phyloP scores from a whole-genome alignment of 1,140 invertebrate genomes.

The Pseudomyrmex flavicornis region DNA sequence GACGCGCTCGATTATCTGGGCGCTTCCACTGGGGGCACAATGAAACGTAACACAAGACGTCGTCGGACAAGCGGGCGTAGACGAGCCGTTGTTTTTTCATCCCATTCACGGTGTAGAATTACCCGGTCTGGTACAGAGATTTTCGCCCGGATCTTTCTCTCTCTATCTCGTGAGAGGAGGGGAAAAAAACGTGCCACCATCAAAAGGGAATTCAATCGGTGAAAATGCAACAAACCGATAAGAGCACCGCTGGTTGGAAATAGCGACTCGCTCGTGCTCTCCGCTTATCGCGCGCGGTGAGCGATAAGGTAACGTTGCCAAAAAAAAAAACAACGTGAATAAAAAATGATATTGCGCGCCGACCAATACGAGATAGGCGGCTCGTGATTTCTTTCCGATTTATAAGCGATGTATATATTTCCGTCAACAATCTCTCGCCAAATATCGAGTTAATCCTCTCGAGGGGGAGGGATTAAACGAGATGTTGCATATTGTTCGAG shows the following conservation, averaged over 20 bases:
- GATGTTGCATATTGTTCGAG: too few relatives aligned
- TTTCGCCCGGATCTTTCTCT: slow-evolving; percentile 44
- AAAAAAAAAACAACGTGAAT: slow-evolving; percentile 17
- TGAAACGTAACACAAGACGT: slow-evolving; percentile 60
- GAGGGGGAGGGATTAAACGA: too few relatives aligned
- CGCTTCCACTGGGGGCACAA: slow-evolving; percentile 67
- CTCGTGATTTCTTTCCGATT: slow-evolving; percentile 6
- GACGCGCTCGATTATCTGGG: slow-evolving; percentile 40
- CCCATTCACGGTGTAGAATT: slow-evolving; percentile 49
- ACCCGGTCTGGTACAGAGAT: slow-evolving; percentile 45
- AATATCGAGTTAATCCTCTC: neutral
- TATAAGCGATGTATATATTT: neutral
- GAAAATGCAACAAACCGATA: slow-evolving; percentile 18
- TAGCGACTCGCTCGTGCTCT: neutral
- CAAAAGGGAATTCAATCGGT: slow-evolving; percentile 50
- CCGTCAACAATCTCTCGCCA: neutral
- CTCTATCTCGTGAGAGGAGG: slow-evolving; percentile 2
- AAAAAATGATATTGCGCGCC: slow-evolving; percentile 29
- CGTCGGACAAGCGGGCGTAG: neutral
- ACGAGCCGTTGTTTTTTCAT: slow-evolving; percentile 51
- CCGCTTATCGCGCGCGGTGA: neutral
- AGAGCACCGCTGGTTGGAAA: slow-evolving; percentile 37
- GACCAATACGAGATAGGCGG: neutral
- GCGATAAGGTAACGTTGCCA: slow-evolving; percentile 19
- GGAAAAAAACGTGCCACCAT: slow-evolving; percentile 52